Conservation (phyloP, 2,797 vertebrate species). For the Notoglanidium macrostoma region DNA sequence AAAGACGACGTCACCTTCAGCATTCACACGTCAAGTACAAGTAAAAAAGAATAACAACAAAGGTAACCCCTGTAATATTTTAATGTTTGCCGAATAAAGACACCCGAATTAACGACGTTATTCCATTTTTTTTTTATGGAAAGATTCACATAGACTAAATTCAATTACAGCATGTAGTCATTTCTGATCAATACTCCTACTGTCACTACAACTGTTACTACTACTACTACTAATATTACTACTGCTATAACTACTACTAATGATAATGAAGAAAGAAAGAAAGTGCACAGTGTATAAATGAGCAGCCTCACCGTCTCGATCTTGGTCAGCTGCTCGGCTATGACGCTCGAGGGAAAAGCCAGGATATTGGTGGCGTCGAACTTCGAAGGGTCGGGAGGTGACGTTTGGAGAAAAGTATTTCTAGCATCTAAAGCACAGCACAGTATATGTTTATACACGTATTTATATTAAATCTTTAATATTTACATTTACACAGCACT, state of each 20-base stretch:
- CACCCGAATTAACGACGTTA: background rate
- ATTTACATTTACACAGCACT: background rate
- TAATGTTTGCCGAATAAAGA: background rate
- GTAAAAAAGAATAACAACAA: background rate
- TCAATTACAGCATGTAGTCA: background rate
- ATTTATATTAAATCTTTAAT: background rate
- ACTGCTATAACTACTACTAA: background rate
- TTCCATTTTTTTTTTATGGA: background rate
- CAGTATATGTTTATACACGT: background rate
- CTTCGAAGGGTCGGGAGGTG: constrained; percentile 66
- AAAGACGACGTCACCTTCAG: background rate
- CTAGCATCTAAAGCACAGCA: constrained; percentile 60
- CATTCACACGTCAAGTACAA: background rate
- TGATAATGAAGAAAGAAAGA: background rate
- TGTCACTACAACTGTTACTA: background rate
- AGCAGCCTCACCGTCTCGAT: constrained; percentile 82
- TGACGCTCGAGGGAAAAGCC: constrained; percentile 79
- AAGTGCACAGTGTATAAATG: background rate
- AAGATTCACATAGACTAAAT: background rate
- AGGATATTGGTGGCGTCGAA: constrained; percentile 84
- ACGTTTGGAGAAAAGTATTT: constrained; percentile 49
- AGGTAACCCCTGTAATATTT: background rate
- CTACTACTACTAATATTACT: no score
- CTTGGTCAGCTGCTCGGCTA: constrained; percentile 88
- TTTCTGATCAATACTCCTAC: background rate